Percentiles rank a stretch among this genome's conserved stretches.
Evolutionary conservation across 35 echinoderm and acorn worm genomes (phyloP).

Genomic region (Anneissia japonica): DNA sequence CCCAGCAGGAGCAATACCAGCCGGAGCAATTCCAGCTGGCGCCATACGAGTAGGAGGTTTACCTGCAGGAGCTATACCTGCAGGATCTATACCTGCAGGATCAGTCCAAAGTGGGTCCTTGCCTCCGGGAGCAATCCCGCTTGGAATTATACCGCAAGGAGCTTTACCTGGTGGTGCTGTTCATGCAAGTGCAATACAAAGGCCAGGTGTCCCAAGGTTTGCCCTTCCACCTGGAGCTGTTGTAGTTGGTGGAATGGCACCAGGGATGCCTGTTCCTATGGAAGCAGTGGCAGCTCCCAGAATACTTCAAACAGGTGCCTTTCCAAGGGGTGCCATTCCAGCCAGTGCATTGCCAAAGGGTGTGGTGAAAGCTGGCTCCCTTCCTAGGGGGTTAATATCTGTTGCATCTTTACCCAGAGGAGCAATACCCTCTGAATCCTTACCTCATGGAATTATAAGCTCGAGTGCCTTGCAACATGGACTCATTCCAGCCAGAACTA

Average conservation of each 20-base stretch:
- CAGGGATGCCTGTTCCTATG: background rate
- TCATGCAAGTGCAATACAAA: background rate
- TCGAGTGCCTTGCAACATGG: background rate
- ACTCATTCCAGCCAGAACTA: background rate
- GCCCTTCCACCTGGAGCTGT: constrained; percentile 10
- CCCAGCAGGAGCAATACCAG: constrained; percentile 5
- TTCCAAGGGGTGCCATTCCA: background rate
- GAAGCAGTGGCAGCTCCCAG: background rate
- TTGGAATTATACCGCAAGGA: background rate
- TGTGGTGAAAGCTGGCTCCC: background rate
- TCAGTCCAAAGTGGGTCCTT: background rate
- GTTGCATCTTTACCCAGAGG: constrained; percentile 4
- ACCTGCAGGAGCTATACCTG: constrained; percentile 15
- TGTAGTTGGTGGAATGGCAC: background rate
- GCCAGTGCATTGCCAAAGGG: constrained; percentile 4
- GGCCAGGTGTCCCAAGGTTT: background rate
- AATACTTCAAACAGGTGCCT: background rate
- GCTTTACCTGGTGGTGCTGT: background rate
- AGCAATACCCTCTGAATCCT: background rate
- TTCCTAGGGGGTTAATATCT: constrained; percentile 14
- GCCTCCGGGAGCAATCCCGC: background rate
- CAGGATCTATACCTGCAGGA: constrained; percentile 12
- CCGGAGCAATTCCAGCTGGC: background rate
- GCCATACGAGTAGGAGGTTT: background rate
- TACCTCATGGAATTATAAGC: background rate